Conservation (phyloP, 2,113 vertebrate species). For the Felis chaus region DNA sequence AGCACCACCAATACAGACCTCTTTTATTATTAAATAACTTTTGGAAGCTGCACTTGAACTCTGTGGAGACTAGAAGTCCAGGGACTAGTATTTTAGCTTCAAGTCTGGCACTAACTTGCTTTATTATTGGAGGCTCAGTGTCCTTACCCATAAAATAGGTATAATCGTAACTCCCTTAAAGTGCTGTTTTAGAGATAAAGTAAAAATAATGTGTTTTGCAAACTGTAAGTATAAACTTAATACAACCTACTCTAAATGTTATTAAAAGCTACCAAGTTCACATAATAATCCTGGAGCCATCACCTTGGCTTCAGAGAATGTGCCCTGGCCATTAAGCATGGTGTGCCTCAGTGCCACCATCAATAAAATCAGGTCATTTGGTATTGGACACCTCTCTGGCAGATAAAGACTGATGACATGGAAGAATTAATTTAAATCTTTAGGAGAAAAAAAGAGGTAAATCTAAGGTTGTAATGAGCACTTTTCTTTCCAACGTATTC, state of each 20-base stretch:
- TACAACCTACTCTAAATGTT: neutral
- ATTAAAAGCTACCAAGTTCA: neutral
- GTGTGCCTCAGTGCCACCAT: neutral
- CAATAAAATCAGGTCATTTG: neutral
- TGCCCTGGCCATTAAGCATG: neutral
- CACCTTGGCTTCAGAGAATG: neutral
- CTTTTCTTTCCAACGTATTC: neutral
- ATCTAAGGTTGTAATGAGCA: neutral
- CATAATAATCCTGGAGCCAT: neutral
- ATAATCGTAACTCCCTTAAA: neutral
- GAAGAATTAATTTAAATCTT: neutral
- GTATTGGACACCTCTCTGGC: neutral
- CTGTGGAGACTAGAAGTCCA: neutral
- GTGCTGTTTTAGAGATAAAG: neutral
- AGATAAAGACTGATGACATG: neutral
- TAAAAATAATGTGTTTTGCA: neutral
- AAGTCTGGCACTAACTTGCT: neutral
- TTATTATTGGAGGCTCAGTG: neutral
- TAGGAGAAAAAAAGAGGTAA: neutral
- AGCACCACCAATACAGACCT: neutral
- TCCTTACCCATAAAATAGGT: neutral
- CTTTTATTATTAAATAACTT: conserved; percentile 1
- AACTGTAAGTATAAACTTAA: neutral
- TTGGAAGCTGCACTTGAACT: neutral
- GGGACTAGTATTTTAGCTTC: neutral